phyloP scores from a whole-genome alignment of 2,797 vertebrate genomes.

The Dromococcyx pavoninus region DNA sequence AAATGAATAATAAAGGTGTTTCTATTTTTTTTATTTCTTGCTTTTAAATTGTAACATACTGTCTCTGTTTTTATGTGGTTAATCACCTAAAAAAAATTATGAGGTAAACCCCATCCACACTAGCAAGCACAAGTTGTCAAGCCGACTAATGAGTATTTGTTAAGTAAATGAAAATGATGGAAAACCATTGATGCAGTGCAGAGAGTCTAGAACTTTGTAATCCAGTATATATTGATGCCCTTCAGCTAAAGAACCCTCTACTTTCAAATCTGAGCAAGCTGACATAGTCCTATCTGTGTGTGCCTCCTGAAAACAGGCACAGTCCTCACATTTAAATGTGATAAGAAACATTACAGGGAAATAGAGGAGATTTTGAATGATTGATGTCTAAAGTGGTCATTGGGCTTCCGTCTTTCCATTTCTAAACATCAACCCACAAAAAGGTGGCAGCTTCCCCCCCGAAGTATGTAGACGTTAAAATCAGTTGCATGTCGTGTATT shows the following conservation, averaged over 20 bases:
- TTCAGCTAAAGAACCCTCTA: neutral
- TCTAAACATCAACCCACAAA: neutral
- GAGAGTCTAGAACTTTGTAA: neutral
- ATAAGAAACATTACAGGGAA: neutral
- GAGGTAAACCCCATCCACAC: neutral
- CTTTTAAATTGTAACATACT: neutral
- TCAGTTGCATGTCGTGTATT: neutral
- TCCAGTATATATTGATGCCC: neutral
- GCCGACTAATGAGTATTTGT: neutral
- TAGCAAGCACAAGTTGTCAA: neutral
- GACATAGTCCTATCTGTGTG: neutral
- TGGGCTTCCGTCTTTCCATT: neutral
- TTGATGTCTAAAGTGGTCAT: neutral
- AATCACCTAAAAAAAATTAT: neutral
- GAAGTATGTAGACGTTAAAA: neutral
- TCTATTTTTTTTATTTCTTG: neutral
- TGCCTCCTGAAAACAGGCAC: neutral
- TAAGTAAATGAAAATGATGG: neutral
- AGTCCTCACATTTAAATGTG: neutral
- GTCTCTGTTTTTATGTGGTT: neutral
- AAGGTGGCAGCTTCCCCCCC: neutral
- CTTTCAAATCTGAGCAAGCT: neutral
- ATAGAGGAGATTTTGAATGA: neutral
- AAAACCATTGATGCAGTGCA: neutral
- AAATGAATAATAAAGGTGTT: neutral